A percentile compares a stretch with the other conserved stretches of the same genome.
These are phyloP conservation scores for Poicephalus meyeri DNA, from an alignment of 2,113 vertebrate species.

Conservation along the genomic window DNA sequence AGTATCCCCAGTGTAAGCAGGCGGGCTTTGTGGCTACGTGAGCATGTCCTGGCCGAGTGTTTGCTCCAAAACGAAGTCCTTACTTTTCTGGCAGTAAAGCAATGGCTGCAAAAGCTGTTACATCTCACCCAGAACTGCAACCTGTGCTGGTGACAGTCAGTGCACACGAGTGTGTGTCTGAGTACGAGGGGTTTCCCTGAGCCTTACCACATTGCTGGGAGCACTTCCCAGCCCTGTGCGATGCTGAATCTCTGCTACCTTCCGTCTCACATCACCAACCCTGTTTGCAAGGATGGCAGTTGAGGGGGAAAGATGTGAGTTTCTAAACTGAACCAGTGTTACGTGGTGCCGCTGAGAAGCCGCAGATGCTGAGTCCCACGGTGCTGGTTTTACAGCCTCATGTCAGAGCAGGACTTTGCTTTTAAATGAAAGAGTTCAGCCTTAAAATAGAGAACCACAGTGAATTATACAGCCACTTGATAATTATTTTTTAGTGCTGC, in stretches of 20 bases:
- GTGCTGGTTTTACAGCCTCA: not conserved
- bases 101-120: not conserved
- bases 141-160: too few relatives aligned
- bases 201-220: not conserved
- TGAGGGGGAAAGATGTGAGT: not conserved
- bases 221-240: rapidly evolving
- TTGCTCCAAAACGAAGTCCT: rapidly evolving
- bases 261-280: not conserved
- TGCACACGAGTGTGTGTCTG: rapidly evolving
- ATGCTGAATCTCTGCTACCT: not conserved
- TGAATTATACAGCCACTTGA: not conserved
- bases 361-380: not conserved
- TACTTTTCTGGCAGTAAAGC: not conserved
- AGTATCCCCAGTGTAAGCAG: not conserved
- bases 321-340: not conserved
- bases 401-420: not conserved
- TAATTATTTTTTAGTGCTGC: slow-evolving; percentile 20
- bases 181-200: not conserved
- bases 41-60: rapidly evolving
- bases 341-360: not conserved
- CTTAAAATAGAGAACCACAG: slow-evolving; percentile 14
- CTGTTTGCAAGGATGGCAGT: not conserved
- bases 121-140: not conserved
- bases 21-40: rapidly evolving
- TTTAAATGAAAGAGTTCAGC: not conserved